These are phyloP conservation scores for Diadema setosum DNA, from an alignment of 35 echinoderm and acorn worm species.

Conservation along the genomic window DNA sequence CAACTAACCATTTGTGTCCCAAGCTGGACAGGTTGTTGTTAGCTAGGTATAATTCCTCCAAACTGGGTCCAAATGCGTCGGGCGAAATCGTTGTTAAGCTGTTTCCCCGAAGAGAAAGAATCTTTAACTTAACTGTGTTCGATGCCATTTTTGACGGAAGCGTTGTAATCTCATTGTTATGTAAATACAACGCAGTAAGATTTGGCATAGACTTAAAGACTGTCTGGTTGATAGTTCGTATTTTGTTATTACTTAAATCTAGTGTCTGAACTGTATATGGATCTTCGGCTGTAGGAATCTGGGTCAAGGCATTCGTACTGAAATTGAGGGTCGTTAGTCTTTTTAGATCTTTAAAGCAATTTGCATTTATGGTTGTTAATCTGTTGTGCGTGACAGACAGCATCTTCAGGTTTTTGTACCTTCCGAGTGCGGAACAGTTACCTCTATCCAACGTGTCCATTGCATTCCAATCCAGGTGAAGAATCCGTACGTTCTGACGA, in stretches of 20 bases:
- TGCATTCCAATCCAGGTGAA: neutral
- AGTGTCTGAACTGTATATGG: neutral
- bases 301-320: neutral
- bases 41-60: neutral
- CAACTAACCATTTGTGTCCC: neutral
- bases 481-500: neutral
- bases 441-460: neutral
- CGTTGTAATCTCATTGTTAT: neutral
- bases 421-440: neutral
- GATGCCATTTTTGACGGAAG: neutral
- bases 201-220: neutral
- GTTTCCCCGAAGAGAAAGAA: neutral
- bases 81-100: neutral
- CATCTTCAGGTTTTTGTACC: neutral
- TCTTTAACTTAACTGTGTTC: neutral
- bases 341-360: neutral
- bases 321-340: neutral
- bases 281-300: neutral
- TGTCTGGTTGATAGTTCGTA: neutral
- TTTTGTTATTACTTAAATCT: neutral
- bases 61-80: neutral
- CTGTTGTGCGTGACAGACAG: neutral
- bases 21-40: neutral
- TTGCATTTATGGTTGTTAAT: neutral
- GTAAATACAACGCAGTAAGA: neutral